Base-by-base conservation (phyloP, 2,113 vertebrate genomes). In the Micronisus gabar region DNA sequence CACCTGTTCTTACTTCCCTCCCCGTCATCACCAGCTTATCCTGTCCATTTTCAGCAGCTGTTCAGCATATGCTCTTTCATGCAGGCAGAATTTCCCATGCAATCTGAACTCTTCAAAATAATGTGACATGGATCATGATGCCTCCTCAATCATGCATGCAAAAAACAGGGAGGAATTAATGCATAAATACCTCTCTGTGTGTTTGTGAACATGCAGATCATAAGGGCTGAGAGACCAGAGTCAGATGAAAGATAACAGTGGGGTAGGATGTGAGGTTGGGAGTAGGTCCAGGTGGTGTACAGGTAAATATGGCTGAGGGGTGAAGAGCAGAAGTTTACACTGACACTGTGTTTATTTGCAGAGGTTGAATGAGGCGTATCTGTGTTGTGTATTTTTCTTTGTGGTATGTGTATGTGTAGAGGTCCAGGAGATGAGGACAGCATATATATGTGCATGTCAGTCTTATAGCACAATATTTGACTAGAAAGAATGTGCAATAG, bases 361-460 rank as follows among this genome's bases (percentile, higher is more conserved):
- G 43, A 76, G 13, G 13, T 23, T 59, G 30, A 59, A 59, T 30
- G 25, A 76, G 6, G 7, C 1, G 2, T 29, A 25, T n/a, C 12
- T n/a, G 10, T 32, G 15, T 41, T 1, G 1, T 38, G 11, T 21
- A 23, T 48, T 10, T n/a, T 59, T 75, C 22, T 74, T 34, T 9
- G 4, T 48, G 15, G 15, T 47, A 22, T 14, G 21, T 38, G 14
- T 40, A 34, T 27, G 29, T 22, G 16, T 55, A 74, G 17, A 47
- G n/a, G 34, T 27, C 41, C n/a, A 72, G 16, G 34, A 72, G 25
- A 56, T 36, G 3, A 73, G 50, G 20, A 50, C 23, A 48, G 2
- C 7, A 16, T 26, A 52, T 0, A n/a, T n/a, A n/a, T 52, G 14
- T 36, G 9, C 38, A 9, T 43, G 21, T 43, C 3, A 3, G 68